A percentile compares a stretch with the other conserved stretches of the same genome.
phyloP scores from a whole-genome alignment of 2,797 vertebrate species.

The Gila robusta region DNA sequence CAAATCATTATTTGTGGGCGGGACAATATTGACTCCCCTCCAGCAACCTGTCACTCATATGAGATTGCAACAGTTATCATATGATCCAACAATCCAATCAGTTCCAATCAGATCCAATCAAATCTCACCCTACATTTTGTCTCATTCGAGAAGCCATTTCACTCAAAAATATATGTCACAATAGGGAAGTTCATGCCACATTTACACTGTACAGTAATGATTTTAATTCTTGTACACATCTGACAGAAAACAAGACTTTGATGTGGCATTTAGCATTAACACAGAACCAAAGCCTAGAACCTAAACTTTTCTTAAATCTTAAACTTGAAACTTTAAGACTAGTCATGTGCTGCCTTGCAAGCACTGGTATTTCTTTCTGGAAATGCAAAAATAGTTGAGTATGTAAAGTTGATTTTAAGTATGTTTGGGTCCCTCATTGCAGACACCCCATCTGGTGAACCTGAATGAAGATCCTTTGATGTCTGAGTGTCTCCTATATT shows the following conservation, averaged over 20 bases:
- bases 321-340: not conserved
- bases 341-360: conserved; percentile 6
- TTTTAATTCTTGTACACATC: not conserved
- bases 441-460: conserved; percentile 98
- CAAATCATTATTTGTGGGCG: not conserved
- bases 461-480: conserved; percentile 97
- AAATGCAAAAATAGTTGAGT: not conserved
- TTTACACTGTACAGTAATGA: not conserved
- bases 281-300: not conserved
- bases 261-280: not conserved
- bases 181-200: not conserved
- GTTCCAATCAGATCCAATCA: no score
- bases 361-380: not conserved
- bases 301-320: not conserved
- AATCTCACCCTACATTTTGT: not conserved
- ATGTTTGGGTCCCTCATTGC: conserved; percentile 41
- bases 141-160: not conserved
- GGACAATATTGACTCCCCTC: not conserved
- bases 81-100: not conserved
- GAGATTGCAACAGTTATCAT: not conserved
- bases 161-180: not conserved
- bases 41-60: not conserved
- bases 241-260: not conserved
- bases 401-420: conserved; percentile 5
- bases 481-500: conserved; percentile 98